Evolutionary conservation across 1,140 invertebrate species (phyloP), one percentile per base, ranked within the genome.

Genomic region (Trichonephila clavipes): DNA sequence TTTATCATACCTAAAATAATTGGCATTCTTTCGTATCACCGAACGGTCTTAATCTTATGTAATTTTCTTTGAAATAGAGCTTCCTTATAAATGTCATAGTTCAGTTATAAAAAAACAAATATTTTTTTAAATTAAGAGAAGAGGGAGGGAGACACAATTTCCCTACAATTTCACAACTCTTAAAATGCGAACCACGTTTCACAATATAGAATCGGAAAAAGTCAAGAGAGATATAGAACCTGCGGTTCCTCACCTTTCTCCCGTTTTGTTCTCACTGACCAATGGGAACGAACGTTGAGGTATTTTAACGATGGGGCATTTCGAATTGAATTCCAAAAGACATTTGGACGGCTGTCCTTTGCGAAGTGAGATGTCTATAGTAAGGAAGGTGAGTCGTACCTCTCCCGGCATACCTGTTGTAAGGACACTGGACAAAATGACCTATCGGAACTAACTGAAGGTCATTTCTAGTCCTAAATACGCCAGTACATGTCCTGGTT

Each of bases 401-500:
- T 24, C 66, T 24, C 66, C 24, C 24, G 66, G n/a, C 21, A 69
- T 69, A 69, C 24, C 24, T 69, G n/a, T 69, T 12, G n/a, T 8
- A 69, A 69, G 51, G 51, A 5, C 51, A 51, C 51, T 10, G 51
- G 66, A 69, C 66, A 24, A 69, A 69, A 69, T 69, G 66, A 69
- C 66, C 66, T 69, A 69, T 24, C 24, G n/a, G 66, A 69, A 69
- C n/a, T 69, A 69, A 69, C 24, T 69, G n/a, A 69, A 69, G 66
- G 66, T 69, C 66, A 69, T 8, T 4, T 14, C n/a, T 24, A 24
- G n/a, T 21, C n/a, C 66, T 69, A 24, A n/a, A 28, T 14, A 24
- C n/a, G 5, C 64, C 21, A 66, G 21, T 66, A 66, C 21, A 12
- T 24, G n/a, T n/a, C 21, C n/a, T 24, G 10, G n/a, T 2, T n/a